phyloP scores from a whole-genome alignment of 2,113 vertebrate species.

The Phoenicopterus ruber region DNA sequence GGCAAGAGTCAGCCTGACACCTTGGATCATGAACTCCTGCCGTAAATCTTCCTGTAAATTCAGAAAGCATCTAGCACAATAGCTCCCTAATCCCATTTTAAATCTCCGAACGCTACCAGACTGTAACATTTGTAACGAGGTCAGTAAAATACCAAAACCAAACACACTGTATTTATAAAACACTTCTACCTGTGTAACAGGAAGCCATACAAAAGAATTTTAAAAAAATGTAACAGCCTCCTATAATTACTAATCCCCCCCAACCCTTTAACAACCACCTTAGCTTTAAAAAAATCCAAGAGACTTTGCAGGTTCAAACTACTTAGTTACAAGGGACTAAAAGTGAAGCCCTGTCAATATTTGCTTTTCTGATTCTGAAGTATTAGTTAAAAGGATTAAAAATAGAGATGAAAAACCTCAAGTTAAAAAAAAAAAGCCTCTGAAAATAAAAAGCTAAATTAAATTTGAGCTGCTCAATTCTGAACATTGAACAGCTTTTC shows the following conservation, averaged over 20 bases:
- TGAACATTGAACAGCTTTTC: not conserved
- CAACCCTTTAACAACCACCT: not conserved
- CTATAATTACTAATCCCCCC: not conserved
- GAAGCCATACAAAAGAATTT: not conserved
- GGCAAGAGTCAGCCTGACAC: not conserved
- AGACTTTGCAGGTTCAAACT: not conserved
- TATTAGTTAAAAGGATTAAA: constrained; percentile 11
- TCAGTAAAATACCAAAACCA: not conserved
- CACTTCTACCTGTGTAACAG: not conserved
- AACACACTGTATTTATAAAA: not conserved
- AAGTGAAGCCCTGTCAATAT: not conserved
- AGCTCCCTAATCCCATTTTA: not conserved
- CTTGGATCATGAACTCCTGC: not conserved
- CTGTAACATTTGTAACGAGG: not conserved
- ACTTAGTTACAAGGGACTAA: not conserved
- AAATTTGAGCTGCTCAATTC: not conserved
- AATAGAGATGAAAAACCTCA: not conserved
- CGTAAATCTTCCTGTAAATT: not conserved
- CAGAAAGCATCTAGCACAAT: not conserved
- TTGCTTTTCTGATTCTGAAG: not conserved
- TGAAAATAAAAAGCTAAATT: not conserved
- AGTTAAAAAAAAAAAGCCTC: not conserved
- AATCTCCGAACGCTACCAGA: not conserved
- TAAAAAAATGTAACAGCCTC: not conserved
- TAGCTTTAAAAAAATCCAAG: not conserved